Conservation (phyloP, 2,888 invertebrate species). For the Acrobasis repandana region DNA sequence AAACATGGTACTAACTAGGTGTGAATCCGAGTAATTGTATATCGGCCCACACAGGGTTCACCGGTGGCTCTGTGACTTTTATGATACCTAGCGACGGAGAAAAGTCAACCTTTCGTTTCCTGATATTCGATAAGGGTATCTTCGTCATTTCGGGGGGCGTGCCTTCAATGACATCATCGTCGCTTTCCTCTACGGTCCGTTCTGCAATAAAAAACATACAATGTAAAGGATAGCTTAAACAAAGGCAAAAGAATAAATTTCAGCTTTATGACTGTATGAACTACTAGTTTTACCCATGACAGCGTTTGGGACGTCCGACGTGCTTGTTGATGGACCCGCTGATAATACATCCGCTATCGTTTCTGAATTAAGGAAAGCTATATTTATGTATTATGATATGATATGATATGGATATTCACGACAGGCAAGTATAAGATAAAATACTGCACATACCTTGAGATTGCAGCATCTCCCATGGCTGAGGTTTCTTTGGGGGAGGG, state of each 20-base stretch:
- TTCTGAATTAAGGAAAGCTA: background rate
- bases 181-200: background rate
- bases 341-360: background rate
- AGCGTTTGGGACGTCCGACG: conserved; percentile 1
- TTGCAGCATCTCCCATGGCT: conserved; percentile 12
- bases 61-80: background rate
- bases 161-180: conserved; percentile 2
- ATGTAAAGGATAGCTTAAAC: background rate
- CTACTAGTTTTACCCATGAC: background rate
- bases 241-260: background rate
- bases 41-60: conserved; percentile 1
- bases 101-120: background rate
- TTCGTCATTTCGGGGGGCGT: background rate
- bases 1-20: conserved; percentile 5
- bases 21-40: background rate
- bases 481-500: conserved; percentile 2
- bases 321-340: background rate
- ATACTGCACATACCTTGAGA: conserved; percentile 13
- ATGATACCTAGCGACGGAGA: conserved; percentile 1
- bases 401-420: background rate
- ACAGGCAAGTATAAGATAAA: conserved; percentile 5
- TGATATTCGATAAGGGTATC: background rate
- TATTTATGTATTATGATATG: no score
- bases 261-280: background rate
- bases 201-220: conserved; percentile 3